Conservation (phyloP, 2,888 invertebrate genomes). For the Limulus polyphemus region DNA sequence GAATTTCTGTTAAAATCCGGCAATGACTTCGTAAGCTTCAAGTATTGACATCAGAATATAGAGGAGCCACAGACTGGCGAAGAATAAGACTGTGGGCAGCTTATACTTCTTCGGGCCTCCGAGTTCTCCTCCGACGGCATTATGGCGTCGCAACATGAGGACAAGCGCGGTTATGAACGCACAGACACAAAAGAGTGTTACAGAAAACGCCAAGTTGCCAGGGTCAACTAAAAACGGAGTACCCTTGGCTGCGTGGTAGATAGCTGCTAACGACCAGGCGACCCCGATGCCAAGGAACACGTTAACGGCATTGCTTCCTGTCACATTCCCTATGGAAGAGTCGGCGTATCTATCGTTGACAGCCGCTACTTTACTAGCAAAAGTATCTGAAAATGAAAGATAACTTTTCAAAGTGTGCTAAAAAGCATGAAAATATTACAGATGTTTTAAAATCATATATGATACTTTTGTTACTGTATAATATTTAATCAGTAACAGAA, state of each 20-base stretch:
- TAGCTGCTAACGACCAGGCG: slow-evolving; percentile 94
- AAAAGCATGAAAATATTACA: too few relatives aligned
- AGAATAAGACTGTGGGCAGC: slow-evolving; percentile 58
- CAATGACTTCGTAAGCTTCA: slow-evolving; percentile 81
- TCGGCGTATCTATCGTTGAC: slow-evolving; percentile 96
- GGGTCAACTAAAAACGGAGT: slow-evolving; percentile 33
- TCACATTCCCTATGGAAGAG: slow-evolving; percentile 89
- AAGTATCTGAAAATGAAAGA: slow-evolving; percentile 59
- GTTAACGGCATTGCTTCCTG: slow-evolving; percentile 98
- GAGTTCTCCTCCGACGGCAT: slow-evolving; percentile 67
- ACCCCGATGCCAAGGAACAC: slow-evolving; percentile 98
- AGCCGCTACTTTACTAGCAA: slow-evolving; percentile 98
- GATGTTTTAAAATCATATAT: too few relatives aligned
- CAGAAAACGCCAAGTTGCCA: slow-evolving; percentile 86
- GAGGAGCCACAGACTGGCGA: slow-evolving; percentile 77
- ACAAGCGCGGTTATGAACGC: slow-evolving; percentile 68
- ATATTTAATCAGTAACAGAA: too few relatives aligned
- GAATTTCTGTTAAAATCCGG: slow-evolving; percentile 55
- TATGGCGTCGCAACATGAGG: slow-evolving; percentile 62
- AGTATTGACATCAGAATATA: slow-evolving; percentile 85
- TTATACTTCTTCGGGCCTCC: slow-evolving; percentile 73
- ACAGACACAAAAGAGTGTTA: slow-evolving; percentile 86
- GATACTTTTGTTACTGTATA: too few relatives aligned
- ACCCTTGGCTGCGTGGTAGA: slow-evolving; percentile 51
- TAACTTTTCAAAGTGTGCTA: too few relatives aligned